Evolutionary conservation across 30 jellyfish, hydroid and myxozoan species (phyloP), one percentile per base, ranked within the genome.

Genomic region (Aurelia aurita complex sp. Pacific): DNA sequence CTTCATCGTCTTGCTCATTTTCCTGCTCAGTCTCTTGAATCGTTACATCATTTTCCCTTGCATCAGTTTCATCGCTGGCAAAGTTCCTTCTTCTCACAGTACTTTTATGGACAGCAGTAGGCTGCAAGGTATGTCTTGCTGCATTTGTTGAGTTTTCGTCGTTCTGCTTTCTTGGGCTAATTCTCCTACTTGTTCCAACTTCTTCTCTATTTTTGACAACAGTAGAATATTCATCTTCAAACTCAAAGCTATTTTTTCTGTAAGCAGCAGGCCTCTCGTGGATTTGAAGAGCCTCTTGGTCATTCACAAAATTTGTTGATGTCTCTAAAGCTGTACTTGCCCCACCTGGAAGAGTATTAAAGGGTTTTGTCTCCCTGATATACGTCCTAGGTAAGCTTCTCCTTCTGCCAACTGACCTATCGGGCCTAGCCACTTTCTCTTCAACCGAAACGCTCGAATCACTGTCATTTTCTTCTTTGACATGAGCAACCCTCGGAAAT

Each of bases 1-100:
- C 91, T 59, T 82, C 91, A 51, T 82, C 91, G 14, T 82, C 91
- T 82, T 55, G 85, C 10, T 65, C 91, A 82, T 69, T 82, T 57
- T 79, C 80, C 33, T 69, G 75, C 9, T n/a, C 81, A 50, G 57
- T 11, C 64, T 57, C 74, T 14, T 70, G 55, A 54, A 38, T 14
- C 8, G 40, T 0, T n/a, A 66, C 62, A 17, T 43, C 68, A 42
- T 19, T 53, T 65, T 69, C 50, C 10, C 65, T 65, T 18, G 81
- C 61, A 23, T 72, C 81, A 18, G 75, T 65, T 65, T 65, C 51
- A 43, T 65, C 75, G 3, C 38, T 65, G 35, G 75, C 38, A 65
- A 11, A 11, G 9, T 18, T 15, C 17, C 16, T 11, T 43, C 35
- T 11, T 18, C 53, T 43, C 8, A 19, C 38, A 18, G 75, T 15